Percentiles rank a stretch among this genome's conserved stretches.
phyloP scores from a whole-genome alignment of 2,797 vertebrate species.

The Cryptoblepharus egeriae region DNA sequence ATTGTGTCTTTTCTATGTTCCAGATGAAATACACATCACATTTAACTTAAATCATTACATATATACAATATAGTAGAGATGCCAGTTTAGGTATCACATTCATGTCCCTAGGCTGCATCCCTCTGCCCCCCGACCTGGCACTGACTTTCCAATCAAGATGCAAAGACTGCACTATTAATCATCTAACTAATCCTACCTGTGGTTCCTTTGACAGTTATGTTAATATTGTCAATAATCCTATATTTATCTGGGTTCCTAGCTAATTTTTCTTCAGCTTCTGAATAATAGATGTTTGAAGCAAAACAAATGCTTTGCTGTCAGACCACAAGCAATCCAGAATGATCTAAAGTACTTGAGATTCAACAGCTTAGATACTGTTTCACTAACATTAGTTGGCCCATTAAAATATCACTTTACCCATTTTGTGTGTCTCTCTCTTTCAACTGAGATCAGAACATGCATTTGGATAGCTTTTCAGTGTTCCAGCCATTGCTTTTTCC shows the following conservation, averaged over 20 bases:
- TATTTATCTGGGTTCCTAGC: not conserved
- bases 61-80: not conserved
- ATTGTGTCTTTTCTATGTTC: not conserved
- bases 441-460: not conserved
- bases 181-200: not conserved
- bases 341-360: not conserved
- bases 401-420: constrained; percentile 14
- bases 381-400: not conserved
- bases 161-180: not conserved
- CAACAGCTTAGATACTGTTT: not conserved
- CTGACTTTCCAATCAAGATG: not conserved
- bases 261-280: not conserved
- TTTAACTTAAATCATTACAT: not conserved
- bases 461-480: not conserved
- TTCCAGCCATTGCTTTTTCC: not conserved
- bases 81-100: not conserved
- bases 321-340: not conserved
- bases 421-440: not conserved
- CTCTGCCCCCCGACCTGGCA: not conserved
- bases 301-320: constrained; percentile 8
- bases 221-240: not conserved
- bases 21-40: not conserved
- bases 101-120: not conserved
- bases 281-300: constrained; percentile 19
- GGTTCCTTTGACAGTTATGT: not conserved